These are phyloP conservation scores for Phocides pigmalion DNA, from an alignment of 1,140 invertebrate genomes.

Conservation along the genomic window DNA sequence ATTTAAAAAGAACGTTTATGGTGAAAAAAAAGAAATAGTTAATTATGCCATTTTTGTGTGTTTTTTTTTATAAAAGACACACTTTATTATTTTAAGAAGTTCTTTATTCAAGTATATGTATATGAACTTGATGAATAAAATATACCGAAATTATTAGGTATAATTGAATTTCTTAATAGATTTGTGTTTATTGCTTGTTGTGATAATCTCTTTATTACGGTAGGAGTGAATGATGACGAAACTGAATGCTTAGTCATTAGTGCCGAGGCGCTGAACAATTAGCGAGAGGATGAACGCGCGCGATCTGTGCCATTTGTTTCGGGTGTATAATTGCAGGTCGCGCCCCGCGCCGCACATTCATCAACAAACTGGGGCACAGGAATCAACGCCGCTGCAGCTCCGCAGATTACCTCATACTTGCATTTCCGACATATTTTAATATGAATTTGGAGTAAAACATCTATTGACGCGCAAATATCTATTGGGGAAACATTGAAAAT, in stretches of 20 bases:
- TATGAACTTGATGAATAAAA: too few relatives aligned
- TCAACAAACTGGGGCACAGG: conserved; percentile 54
- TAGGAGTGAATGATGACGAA: not conserved
- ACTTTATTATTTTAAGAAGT: too few relatives aligned
- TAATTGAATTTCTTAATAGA: not conserved
- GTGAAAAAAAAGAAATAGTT: too few relatives aligned
- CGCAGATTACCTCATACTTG: not conserved
- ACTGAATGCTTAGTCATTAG: conserved; percentile 34
- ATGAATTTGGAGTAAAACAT: too few relatives aligned
- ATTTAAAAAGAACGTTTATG: too few relatives aligned
- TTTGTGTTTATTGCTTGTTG: not conserved
- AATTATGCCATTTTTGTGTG: too few relatives aligned
- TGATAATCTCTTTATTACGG: not conserved
- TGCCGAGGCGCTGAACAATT: conserved; percentile 50
- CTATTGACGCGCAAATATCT: too few relatives aligned
- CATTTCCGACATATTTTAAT: conserved; percentile 6
- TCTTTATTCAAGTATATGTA: too few relatives aligned
- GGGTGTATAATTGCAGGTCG: conserved; percentile 68
- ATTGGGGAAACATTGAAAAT: too few relatives aligned
- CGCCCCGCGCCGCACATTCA: conserved; percentile 53
- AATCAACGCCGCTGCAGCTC: conserved; percentile 37
- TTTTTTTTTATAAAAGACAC: too few relatives aligned
- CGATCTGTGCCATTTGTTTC: conserved; percentile 69
- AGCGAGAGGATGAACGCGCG: conserved; percentile 39
- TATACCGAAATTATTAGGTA: too few relatives aligned